phyloP scores from a whole-genome alignment of 2,888 invertebrate genomes.

The Drosophila borborema region DNA sequence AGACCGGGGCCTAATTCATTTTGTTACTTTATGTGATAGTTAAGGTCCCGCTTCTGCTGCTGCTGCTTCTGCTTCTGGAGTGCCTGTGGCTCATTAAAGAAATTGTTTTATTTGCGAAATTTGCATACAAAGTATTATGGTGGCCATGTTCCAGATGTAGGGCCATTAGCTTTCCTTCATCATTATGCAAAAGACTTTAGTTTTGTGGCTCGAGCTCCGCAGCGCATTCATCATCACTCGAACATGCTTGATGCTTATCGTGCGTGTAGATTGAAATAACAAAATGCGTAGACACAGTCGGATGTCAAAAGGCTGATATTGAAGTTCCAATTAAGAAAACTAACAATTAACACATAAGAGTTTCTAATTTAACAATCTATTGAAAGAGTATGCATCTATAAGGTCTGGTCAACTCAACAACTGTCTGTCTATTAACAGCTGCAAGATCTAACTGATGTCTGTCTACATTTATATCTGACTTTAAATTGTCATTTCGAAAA shows the following conservation, averaged over 20 bases:
- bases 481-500: too few relatives aligned
- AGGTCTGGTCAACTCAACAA: too few relatives aligned
- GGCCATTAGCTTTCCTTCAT: constrained; percentile 64
- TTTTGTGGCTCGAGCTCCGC: constrained; percentile 11
- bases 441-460: too few relatives aligned
- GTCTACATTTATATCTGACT: too few relatives aligned
- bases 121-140: constrained; percentile 76
- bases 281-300: constrained; percentile 20
- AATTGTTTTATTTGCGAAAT: constrained; percentile 77
- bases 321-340: background rate
- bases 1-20: constrained; percentile 72
- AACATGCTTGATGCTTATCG: constrained; percentile 43
- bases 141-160: constrained; percentile 68
- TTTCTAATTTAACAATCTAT: background rate
- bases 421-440: too few relatives aligned
- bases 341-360: background rate
- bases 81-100: constrained; percentile 72
- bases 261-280: constrained; percentile 29
- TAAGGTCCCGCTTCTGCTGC: constrained; percentile 31
- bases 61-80: constrained; percentile 25
- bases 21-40: constrained; percentile 73
- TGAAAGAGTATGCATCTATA: too few relatives aligned
- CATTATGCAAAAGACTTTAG: constrained; percentile 53
- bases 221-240: constrained; percentile 28
- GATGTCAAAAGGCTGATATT: background rate